A percentile compares a stretch with the other conserved stretches of the same genome.
phyloP scores from a whole-genome alignment of 2,797 vertebrate species.

The Pagetopsis macropterus region DNA sequence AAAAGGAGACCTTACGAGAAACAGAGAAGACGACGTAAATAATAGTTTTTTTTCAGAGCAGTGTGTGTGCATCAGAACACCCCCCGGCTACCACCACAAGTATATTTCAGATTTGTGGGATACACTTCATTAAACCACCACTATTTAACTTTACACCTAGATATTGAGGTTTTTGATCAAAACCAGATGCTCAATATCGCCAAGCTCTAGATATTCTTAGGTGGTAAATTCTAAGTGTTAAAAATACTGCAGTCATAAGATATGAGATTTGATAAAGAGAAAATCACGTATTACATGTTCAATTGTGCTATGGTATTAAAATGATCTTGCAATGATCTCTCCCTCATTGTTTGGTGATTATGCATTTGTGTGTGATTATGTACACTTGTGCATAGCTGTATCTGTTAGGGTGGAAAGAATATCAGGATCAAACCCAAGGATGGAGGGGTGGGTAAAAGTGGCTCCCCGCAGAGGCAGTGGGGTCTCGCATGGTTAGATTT shows the following conservation, averaged over 20 bases:
- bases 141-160: too few species aligned
- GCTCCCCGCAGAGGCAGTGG: constrained; percentile 28
- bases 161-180: too few species aligned
- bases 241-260: not conserved
- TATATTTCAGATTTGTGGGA: too few species aligned
- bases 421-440: constrained; percentile 16
- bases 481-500: constrained; percentile 38
- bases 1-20: too few species aligned
- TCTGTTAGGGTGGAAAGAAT: constrained; percentile 19
- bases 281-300: not conserved
- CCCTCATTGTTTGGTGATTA: not conserved
- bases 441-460: constrained; percentile 16
- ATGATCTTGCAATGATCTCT: not conserved
- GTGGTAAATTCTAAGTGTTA: too few species aligned
- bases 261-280: constrained; percentile 2
- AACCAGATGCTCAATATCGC: too few species aligned
- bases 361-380: not conserved
- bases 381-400: not conserved
- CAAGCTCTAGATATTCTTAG: too few species aligned
- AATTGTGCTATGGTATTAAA: not conserved
- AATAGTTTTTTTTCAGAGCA: too few species aligned
- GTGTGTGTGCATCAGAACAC: too few species aligned
- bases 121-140: too few species aligned
- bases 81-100: too few species aligned
- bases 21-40: too few species aligned